Evolutionary conservation across 2,797 vertebrate species (phyloP).

Genomic region (Halcyon chelicuti): DNA sequence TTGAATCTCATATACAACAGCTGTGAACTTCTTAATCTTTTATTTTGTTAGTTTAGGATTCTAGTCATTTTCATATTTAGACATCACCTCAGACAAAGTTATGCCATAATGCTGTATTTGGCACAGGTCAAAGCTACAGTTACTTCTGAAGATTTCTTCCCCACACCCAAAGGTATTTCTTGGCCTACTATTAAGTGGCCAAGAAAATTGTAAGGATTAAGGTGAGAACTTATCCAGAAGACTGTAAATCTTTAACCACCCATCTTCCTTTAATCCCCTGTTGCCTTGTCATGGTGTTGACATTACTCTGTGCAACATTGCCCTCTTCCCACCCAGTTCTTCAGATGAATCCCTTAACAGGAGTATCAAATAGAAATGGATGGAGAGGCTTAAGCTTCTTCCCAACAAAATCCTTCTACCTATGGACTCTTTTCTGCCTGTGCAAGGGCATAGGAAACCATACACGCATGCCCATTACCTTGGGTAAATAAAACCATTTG

Average conservation of each 20-base stretch:
- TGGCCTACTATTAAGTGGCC: neutral
- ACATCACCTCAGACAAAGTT: neutral
- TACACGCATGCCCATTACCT: rapidly evolving
- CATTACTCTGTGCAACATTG: neutral
- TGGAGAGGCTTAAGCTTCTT: neutral
- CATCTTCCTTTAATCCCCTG: neutral
- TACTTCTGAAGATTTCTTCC: neutral
- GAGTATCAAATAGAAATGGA: neutral
- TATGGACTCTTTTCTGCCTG: neutral
- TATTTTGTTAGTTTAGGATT: neutral
- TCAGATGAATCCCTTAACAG: neutral
- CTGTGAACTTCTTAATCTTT: neutral
- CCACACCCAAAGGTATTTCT: neutral
- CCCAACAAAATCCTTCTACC: neutral
- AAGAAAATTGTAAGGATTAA: neutral
- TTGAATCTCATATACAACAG: neutral
- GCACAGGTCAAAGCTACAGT: neutral
- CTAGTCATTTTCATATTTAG: neutral
- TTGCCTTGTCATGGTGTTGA: neutral
- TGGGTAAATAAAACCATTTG: neutral
- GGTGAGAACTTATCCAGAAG: neutral
- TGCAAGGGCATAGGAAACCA: neutral
- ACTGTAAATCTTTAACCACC: neutral
- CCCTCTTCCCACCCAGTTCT: neutral
- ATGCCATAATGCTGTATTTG: neutral